These are phyloP conservation scores for Anneissia japonica DNA, from an alignment of 35 echinoderm and acorn worm species.

Conservation along the genomic window DNA sequence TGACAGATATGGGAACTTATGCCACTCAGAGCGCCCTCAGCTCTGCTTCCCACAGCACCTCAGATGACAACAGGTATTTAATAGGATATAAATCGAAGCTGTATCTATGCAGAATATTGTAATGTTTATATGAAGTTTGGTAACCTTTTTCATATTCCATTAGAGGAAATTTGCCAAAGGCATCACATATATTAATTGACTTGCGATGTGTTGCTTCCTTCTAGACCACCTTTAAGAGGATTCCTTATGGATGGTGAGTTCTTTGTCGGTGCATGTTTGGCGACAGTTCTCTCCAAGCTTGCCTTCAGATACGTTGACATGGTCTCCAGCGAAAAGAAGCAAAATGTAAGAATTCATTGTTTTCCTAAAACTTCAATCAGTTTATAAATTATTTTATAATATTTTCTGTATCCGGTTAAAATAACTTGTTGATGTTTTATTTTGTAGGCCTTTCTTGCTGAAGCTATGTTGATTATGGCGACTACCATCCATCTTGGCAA, in stretches of 20 bases:
- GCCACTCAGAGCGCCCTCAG: conserved; percentile 95
- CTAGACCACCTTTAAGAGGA: conserved; percentile 79
- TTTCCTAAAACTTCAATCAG: background rate
- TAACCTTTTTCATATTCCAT: background rate
- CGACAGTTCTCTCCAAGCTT: conserved; percentile 87
- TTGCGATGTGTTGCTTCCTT: background rate
- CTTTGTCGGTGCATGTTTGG: conserved; percentile 86
- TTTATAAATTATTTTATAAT: background rate
- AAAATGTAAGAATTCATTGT: conserved; percentile 64
- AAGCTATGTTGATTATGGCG: conserved; percentile 94
- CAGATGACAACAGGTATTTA: conserved; percentile 63
- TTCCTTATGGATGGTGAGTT: conserved; percentile 92
- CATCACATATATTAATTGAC: background rate
- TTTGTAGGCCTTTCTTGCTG: conserved; percentile 83
- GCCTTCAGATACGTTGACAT: conserved; percentile 80
- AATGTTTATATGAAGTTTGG: background rate
- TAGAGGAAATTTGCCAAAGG: background rate
- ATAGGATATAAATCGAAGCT: too few species aligned
- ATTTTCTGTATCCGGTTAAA: too few species aligned
- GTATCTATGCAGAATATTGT: too few species aligned
- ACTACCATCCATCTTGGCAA: conserved; percentile 83
- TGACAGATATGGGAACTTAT: conserved; percentile 98
- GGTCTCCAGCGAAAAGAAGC: conserved; percentile 55
- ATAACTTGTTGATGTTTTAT: background rate
- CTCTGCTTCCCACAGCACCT: conserved; percentile 42